phyloP scores from a whole-genome alignment of 2,888 invertebrate genomes.

The Nezara viridula region DNA sequence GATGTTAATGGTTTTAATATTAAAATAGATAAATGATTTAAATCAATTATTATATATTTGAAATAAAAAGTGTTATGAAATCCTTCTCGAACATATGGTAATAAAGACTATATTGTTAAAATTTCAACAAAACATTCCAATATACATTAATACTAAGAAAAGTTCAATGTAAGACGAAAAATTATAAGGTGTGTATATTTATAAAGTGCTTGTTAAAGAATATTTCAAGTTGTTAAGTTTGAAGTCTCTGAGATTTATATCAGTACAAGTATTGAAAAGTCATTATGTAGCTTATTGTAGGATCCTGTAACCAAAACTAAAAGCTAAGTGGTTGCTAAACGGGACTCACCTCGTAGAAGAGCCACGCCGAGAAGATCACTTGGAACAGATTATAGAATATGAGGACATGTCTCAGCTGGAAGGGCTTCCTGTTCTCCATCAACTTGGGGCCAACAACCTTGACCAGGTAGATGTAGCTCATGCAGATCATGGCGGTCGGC shows the following conservation, averaged over 20 bases:
- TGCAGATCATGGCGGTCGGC: slow-evolving; percentile 91
- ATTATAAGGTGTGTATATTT: background rate
- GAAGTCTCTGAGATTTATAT: background rate
- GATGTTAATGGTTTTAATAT: background rate
- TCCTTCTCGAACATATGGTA: background rate
- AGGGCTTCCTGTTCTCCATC: slow-evolving; percentile 90
- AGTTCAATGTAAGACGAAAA: background rate
- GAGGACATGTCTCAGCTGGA: slow-evolving; percentile 80
- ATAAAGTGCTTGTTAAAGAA: background rate
- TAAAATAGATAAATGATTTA: too few species aligned
- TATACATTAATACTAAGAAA: background rate
- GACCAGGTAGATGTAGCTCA: slow-evolving; percentile 90
- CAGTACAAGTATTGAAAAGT: background rate
- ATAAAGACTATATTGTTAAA: background rate
- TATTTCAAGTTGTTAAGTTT: background rate
- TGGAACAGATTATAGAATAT: slow-evolving; percentile 89
- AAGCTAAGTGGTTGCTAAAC: background rate
- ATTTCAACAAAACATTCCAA: background rate
- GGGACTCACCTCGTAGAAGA: slow-evolving; percentile 78
- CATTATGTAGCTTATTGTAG: background rate
- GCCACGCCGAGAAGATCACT: slow-evolving; percentile 82
- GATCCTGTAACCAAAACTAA: background rate
- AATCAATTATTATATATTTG: too few species aligned
- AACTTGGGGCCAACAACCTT: slow-evolving; percentile 85
- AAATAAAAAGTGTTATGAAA: background rate